Evolutionary conservation across 2,113 vertebrate genomes (phyloP), one percentile per base, ranked within the genome.

Genomic region (Lagopus muta): DNA sequence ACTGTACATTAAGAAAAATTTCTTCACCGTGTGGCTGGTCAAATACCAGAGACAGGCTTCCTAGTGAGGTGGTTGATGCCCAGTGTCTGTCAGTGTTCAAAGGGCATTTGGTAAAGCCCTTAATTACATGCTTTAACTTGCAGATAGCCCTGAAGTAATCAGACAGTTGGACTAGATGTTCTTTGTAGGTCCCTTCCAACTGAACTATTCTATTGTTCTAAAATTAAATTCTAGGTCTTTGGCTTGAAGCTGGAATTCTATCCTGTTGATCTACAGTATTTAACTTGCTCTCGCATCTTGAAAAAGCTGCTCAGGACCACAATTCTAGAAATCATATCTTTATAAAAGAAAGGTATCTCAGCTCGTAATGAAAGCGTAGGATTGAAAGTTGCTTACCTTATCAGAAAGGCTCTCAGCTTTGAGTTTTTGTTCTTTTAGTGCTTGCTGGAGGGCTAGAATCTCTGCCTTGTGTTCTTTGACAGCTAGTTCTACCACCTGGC

Each of bases 401-500:
- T 99, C 99, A 8, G 99, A 98, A 27, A 99, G 98, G 95, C 99
- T 99, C 97, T 99, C 99, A 0, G 99, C 98, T 96, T 99, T 99
- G 61, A 99, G 98, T 90, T 99, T 99, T 97, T 99, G 99, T 86
- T 99, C 99, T 89, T 99, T 99, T 58, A 99, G 98, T n/a, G 99
- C 98, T 97, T 99, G 99, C 95, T 99, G 99, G 92, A 99, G 98
- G 48, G 98, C 98, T 40, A 99, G 96, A 94, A 99, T 99, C 98
- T 99, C 99, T 10, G 99, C 98, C 96, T 99, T 99, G 97, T 99
- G 99, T 79, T 99, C 99, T 95, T 99, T 99, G 54, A 99, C 99
- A 1, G 99, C 99, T 90, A 99, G 97, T 80, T 99, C 99, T 67
- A 99, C 98, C 40, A 99, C 98, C 97, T 99, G 99, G 60, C 99